A percentile compares a stretch with the other conserved stretches of the same genome.
phyloP scores from a whole-genome alignment of 2,113 vertebrate species.

The Barnardius zonarius region DNA sequence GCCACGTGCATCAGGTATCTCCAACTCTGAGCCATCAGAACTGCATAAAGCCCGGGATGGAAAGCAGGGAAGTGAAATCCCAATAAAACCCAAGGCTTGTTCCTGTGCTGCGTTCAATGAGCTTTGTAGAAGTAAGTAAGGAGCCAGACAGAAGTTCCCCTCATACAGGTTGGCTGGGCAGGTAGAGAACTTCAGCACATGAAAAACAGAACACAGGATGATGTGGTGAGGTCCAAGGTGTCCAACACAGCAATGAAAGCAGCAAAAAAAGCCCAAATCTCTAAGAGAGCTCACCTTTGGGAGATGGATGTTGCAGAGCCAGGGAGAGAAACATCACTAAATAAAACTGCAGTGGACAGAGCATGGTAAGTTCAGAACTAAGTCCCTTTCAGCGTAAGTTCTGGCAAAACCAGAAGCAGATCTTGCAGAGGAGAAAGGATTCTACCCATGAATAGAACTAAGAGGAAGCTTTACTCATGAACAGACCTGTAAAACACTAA shows the following conservation, averaged over 20 bases:
- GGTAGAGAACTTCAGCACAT: fast-evolving
- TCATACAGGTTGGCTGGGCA: background rate
- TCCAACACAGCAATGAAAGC: background rate
- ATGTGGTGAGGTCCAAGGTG: background rate
- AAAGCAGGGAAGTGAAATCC: background rate
- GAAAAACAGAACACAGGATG: background rate
- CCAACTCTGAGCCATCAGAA: background rate
- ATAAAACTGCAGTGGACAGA: background rate
- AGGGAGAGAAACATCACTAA: background rate
- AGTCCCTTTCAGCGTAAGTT: background rate
- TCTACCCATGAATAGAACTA: background rate
- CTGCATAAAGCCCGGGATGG: background rate
- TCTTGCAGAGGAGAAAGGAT: background rate
- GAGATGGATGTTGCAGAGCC: background rate
- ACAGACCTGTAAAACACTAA: background rate
- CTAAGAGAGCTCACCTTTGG: background rate
- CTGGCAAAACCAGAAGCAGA: background rate
- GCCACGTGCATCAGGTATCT: background rate
- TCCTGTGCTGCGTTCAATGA: background rate
- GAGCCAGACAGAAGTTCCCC: background rate
- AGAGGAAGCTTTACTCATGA: background rate
- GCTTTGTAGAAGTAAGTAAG: background rate
- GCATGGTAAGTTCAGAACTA: fast-evolving
- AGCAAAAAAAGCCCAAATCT: background rate
- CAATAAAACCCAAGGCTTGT: background rate